A percentile compares a stretch with the other conserved stretches of the same genome.
Conservation (phyloP, 2,797 vertebrate species). For the Ispidina lecontei region DNA sequence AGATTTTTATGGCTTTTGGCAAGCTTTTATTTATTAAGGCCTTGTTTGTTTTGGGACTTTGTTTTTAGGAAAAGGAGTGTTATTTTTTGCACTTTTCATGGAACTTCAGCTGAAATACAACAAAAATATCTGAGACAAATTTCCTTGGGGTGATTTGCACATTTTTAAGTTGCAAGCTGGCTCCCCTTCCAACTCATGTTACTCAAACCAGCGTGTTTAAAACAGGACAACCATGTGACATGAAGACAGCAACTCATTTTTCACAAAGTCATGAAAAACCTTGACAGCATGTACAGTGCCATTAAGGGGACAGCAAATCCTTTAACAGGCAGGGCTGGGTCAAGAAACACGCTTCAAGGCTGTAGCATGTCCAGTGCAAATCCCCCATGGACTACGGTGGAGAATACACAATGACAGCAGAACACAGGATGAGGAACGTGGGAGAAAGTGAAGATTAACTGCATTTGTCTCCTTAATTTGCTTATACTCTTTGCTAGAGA, state of each 20-base stretch:
- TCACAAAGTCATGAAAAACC: neutral
- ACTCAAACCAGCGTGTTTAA: neutral
- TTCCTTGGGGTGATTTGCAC: neutral
- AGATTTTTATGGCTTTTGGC: conserved; percentile 59
- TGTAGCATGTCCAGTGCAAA: neutral
- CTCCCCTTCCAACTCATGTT: neutral
- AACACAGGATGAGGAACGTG: neutral
- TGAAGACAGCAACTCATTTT: neutral
- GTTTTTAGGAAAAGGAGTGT: conserved; percentile 43
- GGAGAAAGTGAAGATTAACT: conserved; percentile 13
- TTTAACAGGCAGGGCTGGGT: neutral
- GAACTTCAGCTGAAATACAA: conserved; percentile 40
- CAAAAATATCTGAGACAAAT: neutral
- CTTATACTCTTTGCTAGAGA: neutral
- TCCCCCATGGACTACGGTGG: neutral
- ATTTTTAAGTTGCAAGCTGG: conserved; percentile 16
- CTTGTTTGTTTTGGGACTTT: conserved; percentile 48
- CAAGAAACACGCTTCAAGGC: neutral
- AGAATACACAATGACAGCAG: neutral
- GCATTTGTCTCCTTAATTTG: neutral
- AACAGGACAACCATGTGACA: neutral
- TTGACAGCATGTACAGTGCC: neutral
- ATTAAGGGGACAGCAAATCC: neutral
- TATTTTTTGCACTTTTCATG: conserved; percentile 58
- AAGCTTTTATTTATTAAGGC: conserved; percentile 45